Percentiles rank a stretch among this genome's conserved stretches.
Conservation (phyloP, 2,888 invertebrate species). For the Xanthorhoe designata region DNA sequence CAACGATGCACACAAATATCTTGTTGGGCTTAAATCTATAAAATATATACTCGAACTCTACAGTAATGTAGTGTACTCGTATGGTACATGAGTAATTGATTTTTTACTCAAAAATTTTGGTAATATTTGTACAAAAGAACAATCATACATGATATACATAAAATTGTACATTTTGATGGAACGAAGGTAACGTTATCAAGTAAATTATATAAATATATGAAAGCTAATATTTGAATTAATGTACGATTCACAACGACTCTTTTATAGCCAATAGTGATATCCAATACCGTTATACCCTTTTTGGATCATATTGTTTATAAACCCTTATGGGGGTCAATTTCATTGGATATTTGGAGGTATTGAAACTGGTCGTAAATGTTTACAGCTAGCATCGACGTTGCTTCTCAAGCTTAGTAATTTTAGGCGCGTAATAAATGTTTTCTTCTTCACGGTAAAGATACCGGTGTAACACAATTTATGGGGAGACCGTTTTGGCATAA, state of each 20-base stretch:
- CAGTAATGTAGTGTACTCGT: background rate
- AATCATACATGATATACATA: no score
- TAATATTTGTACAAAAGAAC: no score
- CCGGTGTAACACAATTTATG: slow-evolving; percentile 68
- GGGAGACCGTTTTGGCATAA: slow-evolving; percentile 46
- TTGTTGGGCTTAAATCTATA: background rate
- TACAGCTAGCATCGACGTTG: slow-evolving; percentile 81
- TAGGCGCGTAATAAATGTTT: slow-evolving; percentile 86
- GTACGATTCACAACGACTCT: background rate
- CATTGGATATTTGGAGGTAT: slow-evolving; percentile 57
- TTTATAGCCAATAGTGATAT: slow-evolving; percentile 18
- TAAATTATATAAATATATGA: no score
- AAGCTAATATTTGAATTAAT: background rate
- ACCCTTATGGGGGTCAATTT: slow-evolving; percentile 33
- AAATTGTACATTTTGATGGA: no score
- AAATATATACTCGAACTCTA: background rate
- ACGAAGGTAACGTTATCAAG: no score
- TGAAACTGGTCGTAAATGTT: slow-evolving; percentile 81
- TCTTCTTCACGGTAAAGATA: slow-evolving; percentile 71
- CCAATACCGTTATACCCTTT: slow-evolving; percentile 38
- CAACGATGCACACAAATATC: background rate
- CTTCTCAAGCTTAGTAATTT: slow-evolving; percentile 83
- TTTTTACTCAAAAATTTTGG: no score
- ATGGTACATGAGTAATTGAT: no score
- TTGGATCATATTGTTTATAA: slow-evolving; percentile 41